Percentiles rank a stretch among this genome's conserved stretches.
Conservation (phyloP, 2,888 invertebrate species). For the Microctonus brassicae region DNA sequence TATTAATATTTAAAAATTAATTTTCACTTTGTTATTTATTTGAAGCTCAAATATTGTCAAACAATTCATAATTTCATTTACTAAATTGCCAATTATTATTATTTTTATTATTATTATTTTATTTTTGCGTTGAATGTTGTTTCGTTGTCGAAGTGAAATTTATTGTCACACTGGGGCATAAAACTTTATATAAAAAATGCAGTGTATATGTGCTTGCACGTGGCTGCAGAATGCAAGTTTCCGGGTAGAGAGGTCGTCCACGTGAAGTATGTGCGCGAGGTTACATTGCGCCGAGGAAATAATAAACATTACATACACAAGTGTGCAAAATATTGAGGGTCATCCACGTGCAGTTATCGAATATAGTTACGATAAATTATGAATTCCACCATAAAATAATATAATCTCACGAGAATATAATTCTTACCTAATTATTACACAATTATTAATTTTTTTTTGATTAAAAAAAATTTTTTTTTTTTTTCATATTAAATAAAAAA, state of each 20-base stretch:
- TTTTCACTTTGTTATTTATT: too few species aligned
- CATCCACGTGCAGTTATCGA: conserved; percentile 25
- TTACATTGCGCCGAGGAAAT: conserved; percentile 52
- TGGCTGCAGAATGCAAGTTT: neutral
- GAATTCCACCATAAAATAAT: neutral
- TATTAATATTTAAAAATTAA: too few species aligned
- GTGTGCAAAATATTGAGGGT: conserved; percentile 60
- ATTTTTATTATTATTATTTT: neutral
- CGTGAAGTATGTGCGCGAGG: conserved; percentile 65
- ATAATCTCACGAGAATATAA: neutral
- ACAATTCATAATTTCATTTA: too few species aligned
- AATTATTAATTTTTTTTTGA: neutral
- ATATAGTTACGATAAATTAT: neutral
- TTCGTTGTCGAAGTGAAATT: neutral
- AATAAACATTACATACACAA: conserved; percentile 21
- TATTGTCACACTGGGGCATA: neutral
- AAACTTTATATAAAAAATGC: neutral
- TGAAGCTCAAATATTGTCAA: too few species aligned
- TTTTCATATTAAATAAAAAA: too few species aligned
- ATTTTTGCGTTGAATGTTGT: neutral
- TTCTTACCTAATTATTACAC: neutral
- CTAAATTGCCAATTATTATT: too few species aligned
- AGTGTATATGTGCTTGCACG: neutral
- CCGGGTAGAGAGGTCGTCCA: conserved; percentile 65
- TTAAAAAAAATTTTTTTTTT: neutral